Base-by-base conservation (phyloP, 2,888 invertebrate genomes). In the Euphydryas editha region DNA sequence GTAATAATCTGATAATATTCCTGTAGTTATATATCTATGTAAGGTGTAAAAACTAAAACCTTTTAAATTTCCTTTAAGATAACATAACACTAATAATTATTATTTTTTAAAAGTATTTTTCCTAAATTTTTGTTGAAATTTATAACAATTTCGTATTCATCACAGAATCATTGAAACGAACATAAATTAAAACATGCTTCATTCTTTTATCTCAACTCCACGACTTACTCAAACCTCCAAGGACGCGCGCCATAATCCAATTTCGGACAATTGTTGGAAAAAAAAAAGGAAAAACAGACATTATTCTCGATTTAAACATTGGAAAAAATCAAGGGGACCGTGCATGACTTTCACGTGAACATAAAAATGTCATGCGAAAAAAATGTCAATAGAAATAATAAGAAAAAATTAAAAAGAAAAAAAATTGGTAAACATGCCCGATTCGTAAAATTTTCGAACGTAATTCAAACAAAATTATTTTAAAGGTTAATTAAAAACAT, bases 151-250 rank as follows among this genome's bases (percentile, higher is more conserved):
- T 76, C 73, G 54, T 51, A 36, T n/a, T 44, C 8, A 51, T 51
- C 8, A 36, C 67, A 66, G 59, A 68, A 73, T 68, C n/a, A 70
- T 51, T 15, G 44, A 54, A 57, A 56, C 21, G 42, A 39, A 61
- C 24, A 21, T 30, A 69, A 39, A 58, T 66, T 62, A 54, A 30
- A 71, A 71, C 79, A 86, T 85, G 85, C 83, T 78, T 73, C 72
- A 59, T 62, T 65, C 65, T 65, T 56, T 59, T 71, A 75, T 68
- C 73, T 24, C 24, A 15, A 15, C 71, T 71, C 70, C 75, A 80
- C 78, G 81, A 92, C 92, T 92, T 92, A 92, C 92, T 92, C 78
- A 92, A 81, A 87, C 92, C 92, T 92, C 92, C 92, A 92, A 80
- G 79, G 78, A 91, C 83, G 82, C 91, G 92, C 83, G 87, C 86